phyloP scores from a whole-genome alignment of 2,113 vertebrate species.

The Rhombomys opimus region DNA sequence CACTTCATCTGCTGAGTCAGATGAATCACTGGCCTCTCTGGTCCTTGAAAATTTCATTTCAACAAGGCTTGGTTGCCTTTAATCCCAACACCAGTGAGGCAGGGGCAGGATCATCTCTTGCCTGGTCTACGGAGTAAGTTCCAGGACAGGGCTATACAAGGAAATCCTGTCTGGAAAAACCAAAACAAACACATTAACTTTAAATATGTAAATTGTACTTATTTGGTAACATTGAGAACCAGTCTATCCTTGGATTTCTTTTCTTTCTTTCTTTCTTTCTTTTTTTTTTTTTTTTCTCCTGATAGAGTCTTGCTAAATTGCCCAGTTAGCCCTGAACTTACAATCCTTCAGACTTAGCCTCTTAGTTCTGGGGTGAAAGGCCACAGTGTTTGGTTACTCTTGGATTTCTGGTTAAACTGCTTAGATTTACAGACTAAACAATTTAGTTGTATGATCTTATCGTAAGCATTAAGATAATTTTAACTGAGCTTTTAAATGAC shows the following conservation, averaged over 20 bases:
- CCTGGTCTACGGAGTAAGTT: too few relatives aligned
- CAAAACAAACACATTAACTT: background rate
- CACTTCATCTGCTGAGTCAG: background rate
- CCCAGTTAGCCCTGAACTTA: background rate
- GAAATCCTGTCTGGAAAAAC: too few relatives aligned
- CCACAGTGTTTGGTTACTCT: background rate
- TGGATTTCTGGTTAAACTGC: constrained; percentile 43
- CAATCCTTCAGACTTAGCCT: background rate
- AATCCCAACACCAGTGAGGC: background rate
- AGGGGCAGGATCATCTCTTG: too few relatives aligned
- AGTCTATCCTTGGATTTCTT: background rate
- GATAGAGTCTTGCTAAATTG: background rate
- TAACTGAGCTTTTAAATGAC: constrained; percentile 29
- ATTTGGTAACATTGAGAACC: background rate
- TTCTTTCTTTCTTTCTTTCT: background rate
- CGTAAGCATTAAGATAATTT: constrained; percentile 5
- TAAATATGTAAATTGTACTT: constrained; percentile 28
- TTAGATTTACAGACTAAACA: background rate
- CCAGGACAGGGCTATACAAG: too few relatives aligned
- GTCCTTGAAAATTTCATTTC: constrained; percentile 25
- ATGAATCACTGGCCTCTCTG: background rate
- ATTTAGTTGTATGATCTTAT: constrained; percentile 15
- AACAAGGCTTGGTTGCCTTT: background rate
- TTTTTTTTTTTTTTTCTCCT: background rate
- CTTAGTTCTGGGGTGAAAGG: too few relatives aligned